Evolutionary conservation across 37 sponge, comb jelly and placozoan species (phyloP).

Genomic region (Oopsacas minuta): DNA sequence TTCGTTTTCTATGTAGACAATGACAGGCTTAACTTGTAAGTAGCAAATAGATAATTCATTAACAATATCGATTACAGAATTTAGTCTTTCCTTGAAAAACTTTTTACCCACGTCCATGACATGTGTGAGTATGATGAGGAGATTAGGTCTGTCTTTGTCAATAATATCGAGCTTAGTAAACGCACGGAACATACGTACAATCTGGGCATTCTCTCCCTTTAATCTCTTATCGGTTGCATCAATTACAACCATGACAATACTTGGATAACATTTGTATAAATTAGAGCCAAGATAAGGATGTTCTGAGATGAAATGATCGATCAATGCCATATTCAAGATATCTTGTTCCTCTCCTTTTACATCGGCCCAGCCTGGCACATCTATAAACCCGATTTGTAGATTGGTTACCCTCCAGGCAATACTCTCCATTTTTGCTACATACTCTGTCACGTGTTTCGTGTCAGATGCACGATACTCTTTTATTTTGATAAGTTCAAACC

Average conservation of each 20-base stretch:
- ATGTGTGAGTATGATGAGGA: slow-evolving; percentile 11
- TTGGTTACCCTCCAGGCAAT: background rate
- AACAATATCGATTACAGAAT: background rate
- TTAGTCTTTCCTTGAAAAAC: background rate
- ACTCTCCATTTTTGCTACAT: slow-evolving; percentile 7
- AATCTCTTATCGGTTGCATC: background rate
- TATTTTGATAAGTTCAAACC: background rate
- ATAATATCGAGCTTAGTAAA: background rate
- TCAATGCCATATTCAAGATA: background rate
- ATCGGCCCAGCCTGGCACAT: background rate
- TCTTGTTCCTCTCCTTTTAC: background rate
- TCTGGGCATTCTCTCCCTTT: background rate
- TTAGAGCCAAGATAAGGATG: background rate
- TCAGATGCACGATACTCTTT: background rate
- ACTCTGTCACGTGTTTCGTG: slow-evolving; percentile 8
- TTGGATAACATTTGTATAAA: background rate
- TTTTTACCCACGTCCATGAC: background rate
- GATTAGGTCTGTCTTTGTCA: background rate
- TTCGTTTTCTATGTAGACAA: background rate
- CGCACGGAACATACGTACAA: background rate
- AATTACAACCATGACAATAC: background rate
- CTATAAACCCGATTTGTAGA: background rate
- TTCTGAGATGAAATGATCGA: background rate
- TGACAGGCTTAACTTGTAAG: background rate
- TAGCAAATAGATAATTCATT: background rate